Conservation (phyloP, 30 jellyfish, hydroid and myxozoan genomes). For the Morbakka virulenta region DNA sequence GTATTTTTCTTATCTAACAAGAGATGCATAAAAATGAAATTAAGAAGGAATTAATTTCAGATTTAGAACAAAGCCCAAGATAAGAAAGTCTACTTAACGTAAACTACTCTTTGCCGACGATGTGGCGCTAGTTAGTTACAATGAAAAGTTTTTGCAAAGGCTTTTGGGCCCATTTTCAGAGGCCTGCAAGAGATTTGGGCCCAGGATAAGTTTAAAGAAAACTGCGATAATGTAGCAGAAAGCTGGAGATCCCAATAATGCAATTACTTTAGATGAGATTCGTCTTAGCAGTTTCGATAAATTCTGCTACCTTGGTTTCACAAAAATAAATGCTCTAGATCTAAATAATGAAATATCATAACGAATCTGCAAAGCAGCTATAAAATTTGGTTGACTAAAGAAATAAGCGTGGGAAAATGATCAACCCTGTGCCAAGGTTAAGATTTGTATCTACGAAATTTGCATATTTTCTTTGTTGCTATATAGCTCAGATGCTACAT, state of each 20-base stretch:
- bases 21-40: no score
- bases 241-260: background rate
- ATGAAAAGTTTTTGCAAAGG: no score
- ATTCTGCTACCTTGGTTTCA: background rate
- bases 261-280: background rate
- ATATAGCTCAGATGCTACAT: background rate
- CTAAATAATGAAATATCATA: background rate
- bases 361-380: background rate
- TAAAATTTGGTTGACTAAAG: background rate
- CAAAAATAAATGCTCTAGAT: background rate
- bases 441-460: background rate
- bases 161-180: no score
- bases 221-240: background rate
- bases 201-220: background rate
- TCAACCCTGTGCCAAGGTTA: background rate
- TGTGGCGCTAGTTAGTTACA: no score
- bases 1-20: no score
- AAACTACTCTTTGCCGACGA: no score
- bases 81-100: no score
- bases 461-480: background rate
- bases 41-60: no score
- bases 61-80: no score
- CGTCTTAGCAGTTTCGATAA: background rate
- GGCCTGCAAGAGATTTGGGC: background rate
- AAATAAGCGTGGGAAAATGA: background rate